Conservation (phyloP, 2,797 vertebrate species). For the Gephyroberyx darwinii region DNA sequence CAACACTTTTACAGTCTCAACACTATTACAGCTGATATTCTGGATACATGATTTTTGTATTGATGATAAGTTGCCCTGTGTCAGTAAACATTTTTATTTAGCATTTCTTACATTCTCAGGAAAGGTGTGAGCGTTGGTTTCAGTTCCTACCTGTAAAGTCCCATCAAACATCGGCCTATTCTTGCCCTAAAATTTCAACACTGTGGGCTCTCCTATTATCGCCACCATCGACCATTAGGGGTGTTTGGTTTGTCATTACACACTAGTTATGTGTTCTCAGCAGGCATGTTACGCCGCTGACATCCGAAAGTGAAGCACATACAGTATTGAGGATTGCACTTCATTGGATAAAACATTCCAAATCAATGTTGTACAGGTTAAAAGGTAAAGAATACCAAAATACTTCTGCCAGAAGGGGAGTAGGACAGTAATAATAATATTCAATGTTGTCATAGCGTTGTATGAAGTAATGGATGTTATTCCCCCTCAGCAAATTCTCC, state of each 20-base stretch:
- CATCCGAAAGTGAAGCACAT: conserved; percentile 63
- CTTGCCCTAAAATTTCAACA: conserved; percentile 17
- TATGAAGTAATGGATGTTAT: conserved; percentile 71
- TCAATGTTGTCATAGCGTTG: conserved; percentile 68
- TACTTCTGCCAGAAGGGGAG: conserved; percentile 22
- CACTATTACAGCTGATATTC: conserved; percentile 17
- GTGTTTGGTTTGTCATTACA: conserved; percentile 38
- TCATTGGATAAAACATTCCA: conserved; percentile 74
- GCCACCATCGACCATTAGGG: conserved; percentile 14
- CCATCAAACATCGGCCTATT: not conserved
- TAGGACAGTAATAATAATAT: conserved; percentile 48
- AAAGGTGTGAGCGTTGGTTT: conserved; percentile 54
- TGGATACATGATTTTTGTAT: conserved; percentile 24
- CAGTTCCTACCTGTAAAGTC: conserved; percentile 37
- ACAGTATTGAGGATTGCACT: conserved; percentile 44
- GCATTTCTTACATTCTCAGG: conserved; percentile 64
- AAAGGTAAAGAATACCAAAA: conserved; percentile 64
- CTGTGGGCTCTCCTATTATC: conserved; percentile 26
- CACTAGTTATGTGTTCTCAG: conserved; percentile 36
- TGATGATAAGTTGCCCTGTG: conserved; percentile 12
- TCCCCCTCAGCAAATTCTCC: conserved; percentile 60
- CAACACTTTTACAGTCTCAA: not conserved
- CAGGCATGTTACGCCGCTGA: conserved; percentile 7
- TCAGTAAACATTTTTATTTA: conserved; percentile 22
- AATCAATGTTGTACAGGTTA: conserved; percentile 56